phyloP scores from a whole-genome alignment of 2,113 vertebrate species.

The Orcinus orca region DNA sequence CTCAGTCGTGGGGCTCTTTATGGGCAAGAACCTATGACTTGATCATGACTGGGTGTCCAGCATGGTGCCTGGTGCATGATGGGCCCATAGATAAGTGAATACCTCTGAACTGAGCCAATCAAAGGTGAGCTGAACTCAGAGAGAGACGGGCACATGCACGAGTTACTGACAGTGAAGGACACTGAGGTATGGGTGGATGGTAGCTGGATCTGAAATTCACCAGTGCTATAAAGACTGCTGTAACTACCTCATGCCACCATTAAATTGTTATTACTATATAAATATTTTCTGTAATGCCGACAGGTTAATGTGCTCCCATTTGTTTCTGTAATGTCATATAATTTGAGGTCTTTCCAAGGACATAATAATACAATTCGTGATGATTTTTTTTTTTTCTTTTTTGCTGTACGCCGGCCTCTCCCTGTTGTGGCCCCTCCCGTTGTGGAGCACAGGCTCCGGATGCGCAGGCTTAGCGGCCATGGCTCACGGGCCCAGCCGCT shows the following conservation, averaged over 20 bases:
- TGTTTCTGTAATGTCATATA: conserved; percentile 10
- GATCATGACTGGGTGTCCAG: neutral
- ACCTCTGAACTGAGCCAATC: neutral
- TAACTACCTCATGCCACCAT: neutral
- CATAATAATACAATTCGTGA: neutral
- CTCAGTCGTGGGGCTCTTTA: neutral
- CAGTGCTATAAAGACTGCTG: neutral
- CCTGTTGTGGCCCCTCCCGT: fast-evolving
- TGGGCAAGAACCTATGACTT: neutral
- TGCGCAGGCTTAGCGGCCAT: no score
- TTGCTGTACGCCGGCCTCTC: no score
- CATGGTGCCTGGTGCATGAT: no score
- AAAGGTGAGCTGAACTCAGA: neutral
- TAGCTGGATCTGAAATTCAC: neutral
- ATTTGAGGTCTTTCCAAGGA: conserved; percentile 62
- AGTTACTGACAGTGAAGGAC: neutral
- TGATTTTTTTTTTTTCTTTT: neutral
- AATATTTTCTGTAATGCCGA: neutral
- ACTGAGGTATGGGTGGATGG: neutral
- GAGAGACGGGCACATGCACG: neutral
- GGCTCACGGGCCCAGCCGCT: no score
- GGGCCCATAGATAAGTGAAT: neutral
- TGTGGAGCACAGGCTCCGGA: no score
- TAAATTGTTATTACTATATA: neutral
- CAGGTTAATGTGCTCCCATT: conserved; percentile 31